Evolutionary conservation across 2,797 vertebrate genomes (phyloP).

Genomic region (Onychomys leucogaster): DNA sequence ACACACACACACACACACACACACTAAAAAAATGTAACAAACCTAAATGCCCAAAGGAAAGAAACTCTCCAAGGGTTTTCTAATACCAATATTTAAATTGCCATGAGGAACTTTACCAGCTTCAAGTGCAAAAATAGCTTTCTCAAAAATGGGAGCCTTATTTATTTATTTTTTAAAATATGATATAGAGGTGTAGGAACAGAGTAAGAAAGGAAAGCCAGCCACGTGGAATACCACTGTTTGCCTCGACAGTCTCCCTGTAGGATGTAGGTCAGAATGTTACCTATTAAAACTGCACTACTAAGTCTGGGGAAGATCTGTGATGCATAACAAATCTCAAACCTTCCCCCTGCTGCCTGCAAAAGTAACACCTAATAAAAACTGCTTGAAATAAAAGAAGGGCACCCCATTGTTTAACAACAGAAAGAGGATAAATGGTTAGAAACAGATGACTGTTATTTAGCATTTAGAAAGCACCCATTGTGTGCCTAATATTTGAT

Average conservation of each 20-base stretch:
- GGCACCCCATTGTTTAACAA: conserved; percentile 62
- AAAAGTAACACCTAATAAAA: conserved; percentile 70
- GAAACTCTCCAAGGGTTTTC: neutral
- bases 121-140: conserved; percentile 39
- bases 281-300: conserved; percentile 24
- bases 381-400: conserved; percentile 58
- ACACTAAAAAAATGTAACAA: neutral
- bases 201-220: neutral
- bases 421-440: conserved; percentile 50
- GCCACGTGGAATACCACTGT: neutral
- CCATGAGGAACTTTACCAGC: neutral
- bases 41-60: neutral
- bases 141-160: neutral
- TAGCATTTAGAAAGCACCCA: conserved; percentile 69
- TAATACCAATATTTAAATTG: conserved; percentile 19
- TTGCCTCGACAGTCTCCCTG: neutral
- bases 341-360: conserved; percentile 52
- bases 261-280: neutral
- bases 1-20: neutral
- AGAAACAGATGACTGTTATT: conserved; percentile 67
- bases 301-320: neutral
- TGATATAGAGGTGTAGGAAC: neutral
- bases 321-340: neutral
- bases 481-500: conserved; percentile 29
- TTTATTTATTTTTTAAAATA: neutral